Base-by-base conservation (phyloP, 2,888 invertebrate species). In the Abrostola tripartita region DNA sequence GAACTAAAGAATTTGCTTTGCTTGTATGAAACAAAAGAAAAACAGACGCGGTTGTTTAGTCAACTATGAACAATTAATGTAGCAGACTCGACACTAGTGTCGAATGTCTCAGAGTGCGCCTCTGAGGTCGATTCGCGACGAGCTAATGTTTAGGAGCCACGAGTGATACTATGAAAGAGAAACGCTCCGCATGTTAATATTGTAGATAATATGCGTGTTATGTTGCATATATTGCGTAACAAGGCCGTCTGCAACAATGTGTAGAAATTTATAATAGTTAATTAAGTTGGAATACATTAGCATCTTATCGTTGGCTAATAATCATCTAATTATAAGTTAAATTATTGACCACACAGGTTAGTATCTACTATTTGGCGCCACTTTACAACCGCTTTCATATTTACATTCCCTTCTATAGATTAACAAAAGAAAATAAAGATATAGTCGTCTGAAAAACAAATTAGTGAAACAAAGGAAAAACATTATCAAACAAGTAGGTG, bases 211-310 rank as follows among this genome's bases (percentile, higher is more conserved):
- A 78, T 74, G 74, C 66, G 67, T 81, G 79, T 76, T 81, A 76
- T 78, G 71, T 81, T 81, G 79, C 81, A 79, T 61, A 71, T 61
- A 62, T 76, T 80, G 81, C 73, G 65, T 75, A 79, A 80, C 81
- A 80, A 80, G 79, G 79, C 77, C 81, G 81, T 75, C 77, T 79
- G 79, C 81, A 80, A 79, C 81, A 81, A 80, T 80, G 71, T 80
- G 79, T 80, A 81, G 79, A 81, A 80, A 80, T 77, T 75, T 70
- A 81, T 80, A 79, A 77, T 71, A 80, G 74, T 80, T 81, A 81
- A 79, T 79, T 81, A 79, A 81, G 74, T 68, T 72, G 74, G 73
- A 79, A 79, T 81, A 79, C 47, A 79, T 79, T 79, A 79, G 52
- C 71, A 76, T 78, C 76, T 76, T 76, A 78, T 79, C 79, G 74